Conservation (phyloP, 2,888 invertebrate species). For the Philereme transversata region DNA sequence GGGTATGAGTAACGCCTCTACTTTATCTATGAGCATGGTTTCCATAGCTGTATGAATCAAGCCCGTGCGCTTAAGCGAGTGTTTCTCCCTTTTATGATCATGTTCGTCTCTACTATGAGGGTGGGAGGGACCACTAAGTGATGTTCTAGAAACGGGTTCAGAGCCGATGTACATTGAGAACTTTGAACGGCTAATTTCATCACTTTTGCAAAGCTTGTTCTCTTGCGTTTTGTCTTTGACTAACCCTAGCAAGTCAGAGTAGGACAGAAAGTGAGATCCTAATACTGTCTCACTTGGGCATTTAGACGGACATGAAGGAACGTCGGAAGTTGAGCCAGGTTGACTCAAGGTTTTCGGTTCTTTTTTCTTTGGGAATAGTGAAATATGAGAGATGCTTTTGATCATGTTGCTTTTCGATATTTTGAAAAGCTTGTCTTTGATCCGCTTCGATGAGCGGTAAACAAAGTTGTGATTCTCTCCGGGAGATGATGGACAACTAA, state of each 20-base stretch:
- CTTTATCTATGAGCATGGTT: conserved; percentile 82
- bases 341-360: conserved; percentile 64
- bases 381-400: conserved; percentile 76
- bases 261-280: conserved; percentile 81
- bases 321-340: conserved; percentile 68
- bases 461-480: conserved; percentile 72
- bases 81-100: conserved; percentile 57
- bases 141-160: conserved; percentile 71
- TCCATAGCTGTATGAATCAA: conserved; percentile 82
- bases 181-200: conserved; percentile 60
- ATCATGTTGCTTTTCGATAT: conserved; percentile 76
- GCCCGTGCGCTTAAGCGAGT: conserved; percentile 63
- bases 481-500: conserved; percentile 77
- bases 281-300: conserved; percentile 78
- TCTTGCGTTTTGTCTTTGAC: conserved; percentile 61
- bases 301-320: conserved; percentile 56
- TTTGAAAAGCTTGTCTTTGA: conserved; percentile 70
- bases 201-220: conserved; percentile 63
- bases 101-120: conserved; percentile 54
- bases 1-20: conserved; percentile 71
- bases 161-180: conserved; percentile 79
- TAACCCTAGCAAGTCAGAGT: conserved; percentile 68
- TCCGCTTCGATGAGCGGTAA: conserved; percentile 72
- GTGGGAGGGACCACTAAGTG: conserved; percentile 64
- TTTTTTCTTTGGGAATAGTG: conserved; percentile 71